Evolutionary conservation across 2,888 invertebrate genomes (phyloP), one percentile per base, ranked within the genome.

Genomic region (Gnatocerus cornutus): DNA sequence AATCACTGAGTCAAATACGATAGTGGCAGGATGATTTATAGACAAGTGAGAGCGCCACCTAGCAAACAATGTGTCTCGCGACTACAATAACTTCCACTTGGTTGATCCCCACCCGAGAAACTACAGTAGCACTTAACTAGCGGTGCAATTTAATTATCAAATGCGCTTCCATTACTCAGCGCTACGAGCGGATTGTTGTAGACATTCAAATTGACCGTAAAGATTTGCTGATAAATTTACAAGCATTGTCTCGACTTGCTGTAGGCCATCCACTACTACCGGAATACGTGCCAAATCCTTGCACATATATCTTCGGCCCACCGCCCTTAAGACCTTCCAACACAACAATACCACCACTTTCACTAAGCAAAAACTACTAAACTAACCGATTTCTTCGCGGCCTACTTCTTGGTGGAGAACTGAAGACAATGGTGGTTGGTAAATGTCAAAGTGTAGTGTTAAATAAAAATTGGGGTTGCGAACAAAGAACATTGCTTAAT

Each of bases 81-180:
- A 79, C 78, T 77, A 78, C 79, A 78, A 81, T 81, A 80, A 80
- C 78, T 80, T 80, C 79, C 78, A 77, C 78, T 77, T 71, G 75
- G 74, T 68, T 74, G 77, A 76, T 76, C 78, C 78, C 59, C 71
- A 66, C 72, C 67, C 70, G 50, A 58, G 66, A 58, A 64, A 71
- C 68, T 67, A 62, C 75, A 73, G 72, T 72, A 73, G 73, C 78
- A 79, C 78, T 78, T 77, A 77, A 78, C 77, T 78, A 77, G 76
- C 75, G 76, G 75, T 78, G 79, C 80, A 82, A 82, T 82, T 83
- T 82, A 82, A 83, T 83, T 83, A 83, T 83, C 80, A 81, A 82
- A 83, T 79, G 82, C 78, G 80, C 78, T 77, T 79, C 80, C 81
- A 82, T 82, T 83, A 81, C 79, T 82, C 77, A 79, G 74, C 72